These are phyloP conservation scores for Hipparchia semele DNA, from an alignment of 2,888 invertebrate species.

Conservation along the genomic window DNA sequence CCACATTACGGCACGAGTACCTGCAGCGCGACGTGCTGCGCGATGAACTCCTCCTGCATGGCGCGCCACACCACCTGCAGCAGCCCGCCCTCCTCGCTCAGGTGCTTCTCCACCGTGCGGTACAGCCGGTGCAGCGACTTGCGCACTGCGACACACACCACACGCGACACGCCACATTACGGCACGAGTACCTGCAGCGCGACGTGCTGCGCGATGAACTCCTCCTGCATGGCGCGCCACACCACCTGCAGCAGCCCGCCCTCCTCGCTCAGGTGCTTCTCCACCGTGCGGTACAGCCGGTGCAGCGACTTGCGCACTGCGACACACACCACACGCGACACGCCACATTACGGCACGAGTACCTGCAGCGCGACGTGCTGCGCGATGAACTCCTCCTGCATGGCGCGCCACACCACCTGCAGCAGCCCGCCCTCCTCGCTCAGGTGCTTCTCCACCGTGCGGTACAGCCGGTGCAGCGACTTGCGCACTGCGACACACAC, in stretches of 20 bases:
- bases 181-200: slow-evolving; percentile 87
- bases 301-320: slow-evolving; percentile 84
- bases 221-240: slow-evolving; percentile 99
- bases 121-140: slow-evolving; percentile 92
- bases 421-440: slow-evolving; percentile 96
- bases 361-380: slow-evolving; percentile 89
- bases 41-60: slow-evolving; percentile 99
- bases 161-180: neutral
- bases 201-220: slow-evolving; percentile 96
- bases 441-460: slow-evolving; percentile 98
- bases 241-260: slow-evolving; percentile 97
- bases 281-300: slow-evolving; percentile 96
- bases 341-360: neutral
- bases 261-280: slow-evolving; percentile 98
- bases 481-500: too few species aligned
- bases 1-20: too few species aligned
- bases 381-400: slow-evolving; percentile 99
- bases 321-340: neutral
- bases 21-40: slow-evolving; percentile 90
- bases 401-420: slow-evolving; percentile 99
- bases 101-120: slow-evolving; percentile 98
- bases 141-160: too few species aligned
- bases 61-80: slow-evolving; percentile 99
- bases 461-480: slow-evolving; percentile 94
- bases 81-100: slow-evolving; percentile 96